phyloP scores from a whole-genome alignment of 2,797 vertebrate genomes.

The Xyrichtys novacula region DNA sequence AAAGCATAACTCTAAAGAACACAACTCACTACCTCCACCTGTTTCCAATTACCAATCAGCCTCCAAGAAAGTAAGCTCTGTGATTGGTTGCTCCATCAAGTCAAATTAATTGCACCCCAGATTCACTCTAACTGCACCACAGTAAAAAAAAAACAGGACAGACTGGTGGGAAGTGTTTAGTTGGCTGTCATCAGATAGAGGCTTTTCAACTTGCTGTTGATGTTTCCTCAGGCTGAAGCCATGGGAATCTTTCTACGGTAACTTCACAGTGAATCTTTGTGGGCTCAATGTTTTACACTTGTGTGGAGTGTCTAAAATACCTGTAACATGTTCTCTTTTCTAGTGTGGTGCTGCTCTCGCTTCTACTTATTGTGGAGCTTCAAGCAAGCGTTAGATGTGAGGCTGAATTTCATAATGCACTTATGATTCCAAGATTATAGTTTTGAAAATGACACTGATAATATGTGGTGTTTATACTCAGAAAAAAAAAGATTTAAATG shows the following conservation, averaged over 20 bases:
- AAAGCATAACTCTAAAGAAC: too few relatives aligned
- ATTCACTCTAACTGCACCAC: rapidly evolving
- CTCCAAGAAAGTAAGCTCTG: not conserved
- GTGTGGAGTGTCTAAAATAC: too few relatives aligned
- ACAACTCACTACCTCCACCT: conserved; percentile 2
- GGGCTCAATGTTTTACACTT: too few relatives aligned
- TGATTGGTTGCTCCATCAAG: conserved; percentile 27
- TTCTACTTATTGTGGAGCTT: conserved; percentile 30
- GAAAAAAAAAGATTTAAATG: too few relatives aligned
- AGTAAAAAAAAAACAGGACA: not conserved
- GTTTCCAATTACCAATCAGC: conserved; percentile 4
- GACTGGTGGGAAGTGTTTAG: not conserved
- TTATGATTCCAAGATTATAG: too few relatives aligned
- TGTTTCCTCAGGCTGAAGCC: not conserved
- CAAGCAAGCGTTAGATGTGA: conserved; percentile 22
- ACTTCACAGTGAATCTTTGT: not conserved
- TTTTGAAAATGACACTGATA: too few relatives aligned
- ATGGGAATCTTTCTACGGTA: conserved; percentile 26
- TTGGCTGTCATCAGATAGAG: not conserved
- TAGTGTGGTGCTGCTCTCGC: conserved; percentile 5
- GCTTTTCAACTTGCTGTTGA: not conserved
- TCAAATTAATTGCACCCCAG: not conserved
- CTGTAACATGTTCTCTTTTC: too few relatives aligned
- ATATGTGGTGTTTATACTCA: too few relatives aligned
- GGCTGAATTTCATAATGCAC: not conserved